Percentiles rank a stretch among this genome's conserved stretches.
Conservation (phyloP, 1,140 invertebrate genomes). For the Platyscapa corneri region DNA sequence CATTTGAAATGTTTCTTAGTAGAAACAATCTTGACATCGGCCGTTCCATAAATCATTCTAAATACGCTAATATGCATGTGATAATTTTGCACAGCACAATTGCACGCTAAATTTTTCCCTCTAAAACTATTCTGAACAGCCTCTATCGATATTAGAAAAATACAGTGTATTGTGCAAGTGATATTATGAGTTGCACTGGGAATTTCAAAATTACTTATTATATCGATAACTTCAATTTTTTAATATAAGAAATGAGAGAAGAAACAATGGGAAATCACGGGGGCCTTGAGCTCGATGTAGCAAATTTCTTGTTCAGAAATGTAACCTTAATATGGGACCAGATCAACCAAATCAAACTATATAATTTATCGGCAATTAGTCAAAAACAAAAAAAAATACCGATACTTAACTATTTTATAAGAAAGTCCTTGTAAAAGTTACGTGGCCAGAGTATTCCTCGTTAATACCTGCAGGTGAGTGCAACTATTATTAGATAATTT, state of each 20-base stretch:
- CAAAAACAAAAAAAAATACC: neutral
- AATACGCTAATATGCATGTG: too few species aligned
- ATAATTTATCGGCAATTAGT: neutral
- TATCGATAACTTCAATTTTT: neutral
- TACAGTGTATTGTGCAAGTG: neutral
- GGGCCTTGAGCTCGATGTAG: constrained; percentile 27
- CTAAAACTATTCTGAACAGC: neutral
- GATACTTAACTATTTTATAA: neutral
- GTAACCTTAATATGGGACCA: neutral
- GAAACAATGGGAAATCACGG: neutral
- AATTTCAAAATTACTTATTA: neutral
- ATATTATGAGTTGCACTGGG: neutral
- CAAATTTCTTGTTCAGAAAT: constrained; percentile 26
- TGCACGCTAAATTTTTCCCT: neutral
- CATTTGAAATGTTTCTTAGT: too few species aligned
- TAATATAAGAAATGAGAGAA: neutral
- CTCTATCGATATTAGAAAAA: neutral
- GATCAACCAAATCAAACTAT: neutral
- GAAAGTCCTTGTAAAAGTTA: neutral
- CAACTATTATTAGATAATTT: neutral
- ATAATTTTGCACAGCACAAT: too few species aligned
- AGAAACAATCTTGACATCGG: too few species aligned
- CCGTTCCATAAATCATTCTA: too few species aligned
- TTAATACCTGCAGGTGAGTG: too few species aligned
- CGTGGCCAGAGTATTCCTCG: too few species aligned